Evolutionary conservation across 2,888 invertebrate species (phyloP).

Genomic region (Latheticus oryzae): DNA sequence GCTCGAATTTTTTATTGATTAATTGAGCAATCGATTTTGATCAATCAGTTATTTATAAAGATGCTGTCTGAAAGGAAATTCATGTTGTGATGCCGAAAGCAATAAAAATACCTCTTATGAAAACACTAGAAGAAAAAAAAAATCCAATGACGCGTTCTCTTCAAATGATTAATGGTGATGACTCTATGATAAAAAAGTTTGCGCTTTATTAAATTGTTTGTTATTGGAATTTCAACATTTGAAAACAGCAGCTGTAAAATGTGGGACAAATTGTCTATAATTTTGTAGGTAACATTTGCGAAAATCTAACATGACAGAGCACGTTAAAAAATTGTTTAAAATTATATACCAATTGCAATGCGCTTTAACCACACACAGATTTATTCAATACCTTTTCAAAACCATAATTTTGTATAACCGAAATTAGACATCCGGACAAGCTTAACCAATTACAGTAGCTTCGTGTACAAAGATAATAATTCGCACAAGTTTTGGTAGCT

Average conservation of each 20-base stretch:
- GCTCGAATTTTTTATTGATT: too few relatives aligned
- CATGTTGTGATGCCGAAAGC: not conserved
- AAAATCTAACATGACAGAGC: too few relatives aligned
- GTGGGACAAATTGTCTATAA: too few relatives aligned
- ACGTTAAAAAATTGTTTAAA: too few relatives aligned
- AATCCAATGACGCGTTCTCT: not conserved
- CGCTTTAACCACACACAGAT: not conserved
- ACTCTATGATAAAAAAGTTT: too few relatives aligned
- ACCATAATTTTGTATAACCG: conserved; percentile 4
- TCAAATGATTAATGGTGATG: not conserved
- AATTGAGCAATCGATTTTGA: not conserved
- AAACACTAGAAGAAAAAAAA: not conserved
- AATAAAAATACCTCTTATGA: conserved; percentile 3
- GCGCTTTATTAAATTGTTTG: too few relatives aligned
- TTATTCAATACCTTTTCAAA: not conserved
- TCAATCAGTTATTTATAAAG: conserved; percentile 1
- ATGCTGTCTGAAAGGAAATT: not conserved
- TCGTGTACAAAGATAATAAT: conserved; percentile 29
- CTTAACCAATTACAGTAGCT: conserved; percentile 17
- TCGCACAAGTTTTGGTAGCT: conserved; percentile 36
- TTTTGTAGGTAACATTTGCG: too few relatives aligned
- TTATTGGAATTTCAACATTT: too few relatives aligned
- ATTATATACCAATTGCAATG: too few relatives aligned
- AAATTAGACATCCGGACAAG: conserved; percentile 16
- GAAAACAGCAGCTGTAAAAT: too few relatives aligned